Conservation (phyloP, 2,888 invertebrate genomes). For the Timema cristinae region DNA sequence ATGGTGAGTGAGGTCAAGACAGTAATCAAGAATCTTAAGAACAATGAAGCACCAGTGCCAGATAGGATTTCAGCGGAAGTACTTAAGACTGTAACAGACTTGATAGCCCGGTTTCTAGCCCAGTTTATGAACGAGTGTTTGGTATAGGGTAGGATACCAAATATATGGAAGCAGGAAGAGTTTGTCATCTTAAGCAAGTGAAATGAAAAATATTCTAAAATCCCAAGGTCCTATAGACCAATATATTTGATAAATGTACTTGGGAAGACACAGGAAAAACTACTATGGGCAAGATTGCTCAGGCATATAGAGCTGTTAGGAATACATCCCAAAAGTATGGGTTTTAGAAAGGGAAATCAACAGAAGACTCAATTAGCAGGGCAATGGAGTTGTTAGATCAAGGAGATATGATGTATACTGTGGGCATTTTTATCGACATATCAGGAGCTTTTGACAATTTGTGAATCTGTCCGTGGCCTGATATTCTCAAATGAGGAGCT, state of each 20-base stretch:
- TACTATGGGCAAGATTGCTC: background rate
- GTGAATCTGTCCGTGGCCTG: background rate
- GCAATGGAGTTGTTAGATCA: background rate
- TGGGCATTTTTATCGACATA: slow-evolving; percentile 5
- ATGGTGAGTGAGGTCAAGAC: background rate
- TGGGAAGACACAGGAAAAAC: background rate
- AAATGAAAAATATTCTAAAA: background rate
- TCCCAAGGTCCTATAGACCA: background rate
- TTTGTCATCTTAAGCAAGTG: background rate
- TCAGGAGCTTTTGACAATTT: background rate
- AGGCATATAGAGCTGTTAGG: background rate
- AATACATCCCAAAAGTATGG: background rate
- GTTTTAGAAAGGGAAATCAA: background rate
- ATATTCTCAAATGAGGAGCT: background rate
- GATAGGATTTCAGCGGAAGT: background rate
- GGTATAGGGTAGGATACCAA: background rate
- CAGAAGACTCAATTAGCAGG: background rate
- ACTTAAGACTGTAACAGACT: background rate
- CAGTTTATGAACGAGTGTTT: background rate
- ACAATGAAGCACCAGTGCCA: background rate
- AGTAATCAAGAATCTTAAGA: background rate
- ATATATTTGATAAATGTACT: background rate
- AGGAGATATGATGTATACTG: background rate
- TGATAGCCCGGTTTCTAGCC: background rate
- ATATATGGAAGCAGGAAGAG: background rate